Evolutionary conservation across 2,888 invertebrate species (phyloP), one percentile per base, ranked within the genome.

Genomic region (Linnaemya tessellans): DNA sequence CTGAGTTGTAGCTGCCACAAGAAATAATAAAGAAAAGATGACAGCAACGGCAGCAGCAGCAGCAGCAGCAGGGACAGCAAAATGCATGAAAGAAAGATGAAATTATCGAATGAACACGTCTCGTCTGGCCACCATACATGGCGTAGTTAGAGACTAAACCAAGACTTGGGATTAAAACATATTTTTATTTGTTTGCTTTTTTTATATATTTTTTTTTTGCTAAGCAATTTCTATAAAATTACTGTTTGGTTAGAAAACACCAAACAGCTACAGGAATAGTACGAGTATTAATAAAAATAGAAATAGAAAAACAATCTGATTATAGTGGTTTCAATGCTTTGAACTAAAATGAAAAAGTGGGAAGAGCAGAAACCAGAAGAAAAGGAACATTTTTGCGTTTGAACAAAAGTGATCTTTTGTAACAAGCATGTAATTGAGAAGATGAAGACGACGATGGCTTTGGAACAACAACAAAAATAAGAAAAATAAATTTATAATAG

Each of bases 51-150:
- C 62, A 77, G 22, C 58, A 67, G 38, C 51, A 43, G 15, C 58
- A 67, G 38, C 41, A 30, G 15, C 62, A 68, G 56, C 62, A 81
- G 54, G 18, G 49, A 8, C 22, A 54, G 15, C 25, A 65, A 49
- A 74, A 62, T 5, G 51, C 46, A 68, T 41, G 49, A 65, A 67
- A 80, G 41, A 18, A 71, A 51, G 25, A 70, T 58, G 43, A 80
- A 85, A 79, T 85, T 85, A 85, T 85, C 79, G 54, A 81, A 84
- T 84, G 84, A 84, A 84, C 84, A 84, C 73, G 80, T 84, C 62
- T 84, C 64, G 49, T 56, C 46, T 74, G 67, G 30, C 80, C 60
- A 30, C 30, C 41, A 58, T 77, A 54, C 64, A 41, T 64, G 64
- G 49, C 25, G 60, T 30, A 60, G 13, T 49, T 30, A 20, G 58